phyloP scores from a whole-genome alignment of 2,888 invertebrate genomes.

The Parapristionchus giblindavisi region DNA sequence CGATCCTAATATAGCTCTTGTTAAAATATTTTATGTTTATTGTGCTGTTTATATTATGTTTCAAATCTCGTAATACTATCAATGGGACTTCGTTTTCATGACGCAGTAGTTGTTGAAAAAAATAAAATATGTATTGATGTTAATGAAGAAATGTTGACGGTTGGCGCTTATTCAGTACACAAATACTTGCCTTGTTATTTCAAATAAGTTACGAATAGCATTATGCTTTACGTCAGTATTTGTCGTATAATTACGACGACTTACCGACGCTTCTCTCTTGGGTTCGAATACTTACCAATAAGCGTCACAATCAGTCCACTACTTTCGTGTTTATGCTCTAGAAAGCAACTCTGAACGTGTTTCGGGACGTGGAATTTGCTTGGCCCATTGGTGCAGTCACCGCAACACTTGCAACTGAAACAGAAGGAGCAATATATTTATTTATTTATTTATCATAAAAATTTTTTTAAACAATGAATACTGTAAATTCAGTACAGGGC shows the following conservation, averaged over 20 bases:
- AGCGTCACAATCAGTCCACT: conserved; percentile 69
- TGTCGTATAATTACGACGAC: not conserved
- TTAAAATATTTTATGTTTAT: too few species aligned
- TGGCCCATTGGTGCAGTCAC: conserved; percentile 69
- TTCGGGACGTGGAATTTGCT: conserved; percentile 69
- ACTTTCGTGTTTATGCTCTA: conserved; percentile 69
- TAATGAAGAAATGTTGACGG: too few species aligned
- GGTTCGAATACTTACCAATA: conserved; percentile 53
- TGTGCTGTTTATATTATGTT: too few species aligned
- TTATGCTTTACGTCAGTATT: not conserved
- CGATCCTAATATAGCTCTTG: too few species aligned
- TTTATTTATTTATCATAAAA: not conserved
- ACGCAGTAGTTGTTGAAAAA: too few species aligned
- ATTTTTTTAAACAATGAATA: not conserved
- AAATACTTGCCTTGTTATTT: too few species aligned
- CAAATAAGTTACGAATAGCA: too few species aligned
- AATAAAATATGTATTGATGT: too few species aligned
- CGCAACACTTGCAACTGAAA: conserved; percentile 67
- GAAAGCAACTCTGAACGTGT: conserved; percentile 69
- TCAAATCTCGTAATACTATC: too few species aligned
- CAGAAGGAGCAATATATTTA: not conserved
- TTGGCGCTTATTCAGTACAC: too few species aligned
- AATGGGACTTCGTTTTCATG: too few species aligned
- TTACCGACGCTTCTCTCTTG: not conserved
- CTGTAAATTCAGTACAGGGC: not conserved